A percentile compares a stretch with the other conserved stretches of the same genome.
Evolutionary conservation across 2,113 vertebrate species (phyloP).

Genomic region (Pelecanus crispus): DNA sequence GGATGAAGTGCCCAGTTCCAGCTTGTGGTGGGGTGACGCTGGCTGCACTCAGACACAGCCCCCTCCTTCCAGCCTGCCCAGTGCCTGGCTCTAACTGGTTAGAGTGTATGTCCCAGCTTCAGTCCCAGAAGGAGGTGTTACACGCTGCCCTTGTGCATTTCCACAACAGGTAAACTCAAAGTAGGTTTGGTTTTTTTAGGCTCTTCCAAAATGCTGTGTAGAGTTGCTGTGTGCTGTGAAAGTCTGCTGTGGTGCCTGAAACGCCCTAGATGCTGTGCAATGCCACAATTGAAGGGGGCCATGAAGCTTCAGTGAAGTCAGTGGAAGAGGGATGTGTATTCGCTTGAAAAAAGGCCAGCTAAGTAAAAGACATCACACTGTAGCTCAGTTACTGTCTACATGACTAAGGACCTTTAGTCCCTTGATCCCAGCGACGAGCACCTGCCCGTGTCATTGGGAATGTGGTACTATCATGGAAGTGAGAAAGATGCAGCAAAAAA

Average conservation of each 20-base stretch:
- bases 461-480: background rate
- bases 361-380: background rate
- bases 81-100: background rate
- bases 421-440: background rate
- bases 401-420: background rate
- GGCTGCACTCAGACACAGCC: background rate
- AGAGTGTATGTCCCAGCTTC: background rate
- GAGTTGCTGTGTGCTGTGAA: background rate
- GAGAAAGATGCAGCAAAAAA: background rate
- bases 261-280: background rate
- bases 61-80: background rate
- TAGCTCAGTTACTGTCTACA: background rate
- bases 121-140: background rate
- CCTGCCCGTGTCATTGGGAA: background rate
- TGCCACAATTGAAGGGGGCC: accelerated
- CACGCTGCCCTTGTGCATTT: background rate
- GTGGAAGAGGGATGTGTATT: background rate
- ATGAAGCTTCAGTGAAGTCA: background rate
- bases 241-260: background rate
- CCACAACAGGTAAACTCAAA: background rate
- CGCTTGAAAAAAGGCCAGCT: background rate
- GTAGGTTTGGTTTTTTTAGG: background rate
- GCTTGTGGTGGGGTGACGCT: accelerated
- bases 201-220: background rate
- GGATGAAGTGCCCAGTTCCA: background rate